Percentiles rank a stretch among this genome's conserved stretches.
phyloP scores from a whole-genome alignment of 2,797 vertebrate species.

The Sorex maritimensis region DNA sequence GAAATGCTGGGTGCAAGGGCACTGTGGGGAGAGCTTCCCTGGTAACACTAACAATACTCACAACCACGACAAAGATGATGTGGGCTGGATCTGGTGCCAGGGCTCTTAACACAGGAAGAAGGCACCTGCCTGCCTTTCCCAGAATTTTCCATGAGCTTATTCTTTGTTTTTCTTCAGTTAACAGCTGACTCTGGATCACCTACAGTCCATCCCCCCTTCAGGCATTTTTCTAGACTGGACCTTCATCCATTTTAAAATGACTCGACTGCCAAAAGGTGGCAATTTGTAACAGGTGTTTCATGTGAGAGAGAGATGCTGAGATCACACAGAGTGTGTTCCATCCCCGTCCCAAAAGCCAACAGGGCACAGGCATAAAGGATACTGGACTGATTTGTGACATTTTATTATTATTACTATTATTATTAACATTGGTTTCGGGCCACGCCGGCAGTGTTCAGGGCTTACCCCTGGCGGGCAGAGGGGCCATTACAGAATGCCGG shows the following conservation, averaged over 20 bases:
- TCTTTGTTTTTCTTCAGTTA: neutral
- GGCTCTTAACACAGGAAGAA: neutral
- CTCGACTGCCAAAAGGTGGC: neutral
- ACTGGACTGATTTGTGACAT: too few relatives aligned
- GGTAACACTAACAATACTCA: too few relatives aligned
- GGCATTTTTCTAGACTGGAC: neutral
- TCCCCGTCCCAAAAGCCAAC: neutral
- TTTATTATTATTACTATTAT: too few relatives aligned
- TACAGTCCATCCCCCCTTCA: too few relatives aligned
- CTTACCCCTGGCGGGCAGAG: too few relatives aligned
- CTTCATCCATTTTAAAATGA: neutral
- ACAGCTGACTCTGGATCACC: neutral
- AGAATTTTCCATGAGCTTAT: neutral
- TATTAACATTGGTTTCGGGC: too few relatives aligned
- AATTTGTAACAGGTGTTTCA: neutral
- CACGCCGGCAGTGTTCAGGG: too few relatives aligned
- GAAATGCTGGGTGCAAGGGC: neutral
- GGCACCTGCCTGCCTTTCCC: neutral
- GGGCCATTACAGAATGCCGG: too few relatives aligned
- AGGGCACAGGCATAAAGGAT: too few relatives aligned
- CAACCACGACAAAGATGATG: too few relatives aligned
- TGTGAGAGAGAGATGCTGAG: neutral
- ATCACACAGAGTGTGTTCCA: neutral
- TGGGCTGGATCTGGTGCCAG: too few relatives aligned
- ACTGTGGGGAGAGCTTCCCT: fast-evolving